These are phyloP conservation scores for Drosophila bocqueti DNA, from an alignment of 1,140 invertebrate species.

Conservation along the genomic window DNA sequence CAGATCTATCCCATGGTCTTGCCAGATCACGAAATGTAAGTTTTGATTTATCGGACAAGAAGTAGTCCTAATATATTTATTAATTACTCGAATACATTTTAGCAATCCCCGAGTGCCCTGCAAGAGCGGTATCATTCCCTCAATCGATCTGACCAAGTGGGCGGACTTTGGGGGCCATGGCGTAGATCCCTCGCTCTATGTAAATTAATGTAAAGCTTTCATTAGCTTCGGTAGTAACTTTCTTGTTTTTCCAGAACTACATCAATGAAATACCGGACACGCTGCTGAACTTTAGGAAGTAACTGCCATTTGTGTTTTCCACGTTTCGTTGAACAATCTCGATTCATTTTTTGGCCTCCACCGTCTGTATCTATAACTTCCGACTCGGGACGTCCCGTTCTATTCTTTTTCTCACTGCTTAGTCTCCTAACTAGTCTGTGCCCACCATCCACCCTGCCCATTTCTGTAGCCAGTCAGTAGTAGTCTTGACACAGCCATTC, in stretches of 20 bases:
- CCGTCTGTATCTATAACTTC: slow-evolving; percentile 23
- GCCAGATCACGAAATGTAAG: slow-evolving; percentile 96
- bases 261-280: slow-evolving; percentile 84
- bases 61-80: not conserved
- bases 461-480: slow-evolving; percentile 59
- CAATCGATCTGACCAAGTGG: slow-evolving; percentile 95
- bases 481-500: slow-evolving; percentile 68
- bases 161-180: slow-evolving; percentile 88
- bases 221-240: no score
- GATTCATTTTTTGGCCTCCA: slow-evolving; percentile 21
- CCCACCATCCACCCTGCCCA: slow-evolving; percentile 35
- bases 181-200: slow-evolving; percentile 87
- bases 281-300: slow-evolving; percentile 81
- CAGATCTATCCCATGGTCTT: slow-evolving; percentile 97
- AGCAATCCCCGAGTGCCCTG: slow-evolving; percentile 96
- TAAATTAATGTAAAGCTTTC: slow-evolving; percentile 85
- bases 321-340: slow-evolving; percentile 41
- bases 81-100: not conserved
- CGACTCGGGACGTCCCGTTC: slow-evolving; percentile 14
- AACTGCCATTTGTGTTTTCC: slow-evolving; percentile 51
- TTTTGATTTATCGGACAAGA: slow-evolving; percentile 41
- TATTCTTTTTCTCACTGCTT: slow-evolving; percentile 23
- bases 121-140: slow-evolving; percentile 93
- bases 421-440: slow-evolving; percentile 69
- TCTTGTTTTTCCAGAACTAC: slow-evolving; percentile 69